Evolutionary conservation across 2,113 vertebrate genomes (phyloP), one percentile per base, ranked within the genome.

Genomic region (Salvelinus fontinalis): DNA sequence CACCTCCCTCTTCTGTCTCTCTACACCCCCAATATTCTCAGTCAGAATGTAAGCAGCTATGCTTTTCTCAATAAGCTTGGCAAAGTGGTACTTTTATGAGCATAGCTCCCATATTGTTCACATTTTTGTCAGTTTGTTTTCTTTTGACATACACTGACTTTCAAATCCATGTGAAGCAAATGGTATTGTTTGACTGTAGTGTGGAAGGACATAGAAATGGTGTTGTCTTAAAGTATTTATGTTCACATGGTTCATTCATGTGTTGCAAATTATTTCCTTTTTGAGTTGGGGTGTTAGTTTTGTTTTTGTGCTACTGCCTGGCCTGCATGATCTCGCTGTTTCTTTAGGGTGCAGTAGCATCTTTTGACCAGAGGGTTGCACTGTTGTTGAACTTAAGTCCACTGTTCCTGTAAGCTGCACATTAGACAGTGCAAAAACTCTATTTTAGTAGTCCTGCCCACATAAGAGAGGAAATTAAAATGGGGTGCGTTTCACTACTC

Each of bases 21-120:
- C 88, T 95, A 78, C 95, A 96, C 88, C 96, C 97, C 75, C 96
- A 96, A 84, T 99, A 98, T 76, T 95, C 95, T 80, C 95, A 97
- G 81, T 96, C 97, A 82, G 97, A 99, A 96, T 96, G 97, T 99
- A 96, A 98, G 97, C 89, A 89, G 75, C 34, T 62, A 24, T 62
- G 59, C n/a, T 16, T 62, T 62, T 71, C 5, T 71, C 20, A 51
- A 26, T 48, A 22, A 16, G 27, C 14, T 29, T 51, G 26, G 44
- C n/a, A 27, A n/a, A 16, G 51, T 12, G 5, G 14, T 62, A 14
- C 11, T 64, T 64, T 11, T 3, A 11, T 22, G 7, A 24, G 59
- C 59, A 22, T 24, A 24, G 59, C 59, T 62, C 59, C 8, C 59
- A 22, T 62, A 54, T 18, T 54, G 13, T 54, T 44, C 16, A 4